phyloP scores from a whole-genome alignment of 2,888 invertebrate species.

The Philhelius pedissequus region DNA sequence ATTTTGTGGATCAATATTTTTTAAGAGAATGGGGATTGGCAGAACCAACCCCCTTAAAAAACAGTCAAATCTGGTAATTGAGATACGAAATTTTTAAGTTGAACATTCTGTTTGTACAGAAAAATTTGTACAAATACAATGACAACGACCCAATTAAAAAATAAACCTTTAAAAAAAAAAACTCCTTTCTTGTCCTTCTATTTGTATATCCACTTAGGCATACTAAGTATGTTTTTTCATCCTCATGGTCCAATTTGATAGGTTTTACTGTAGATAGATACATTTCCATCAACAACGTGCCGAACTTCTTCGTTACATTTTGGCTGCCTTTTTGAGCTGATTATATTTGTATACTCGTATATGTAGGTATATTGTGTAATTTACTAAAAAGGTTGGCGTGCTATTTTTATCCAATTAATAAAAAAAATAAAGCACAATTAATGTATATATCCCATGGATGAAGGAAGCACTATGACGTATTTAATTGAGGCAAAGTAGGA shows the following conservation, averaged over 20 bases:
- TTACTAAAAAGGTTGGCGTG: constrained; percentile 17
- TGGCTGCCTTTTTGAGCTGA: background rate
- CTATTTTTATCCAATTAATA: constrained; percentile 50
- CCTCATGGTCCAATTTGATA: background rate
- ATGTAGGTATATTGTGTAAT: too few species aligned
- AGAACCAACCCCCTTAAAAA: background rate
- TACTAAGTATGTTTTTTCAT: background rate
- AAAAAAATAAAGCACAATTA: background rate
- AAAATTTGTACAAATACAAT: too few species aligned
- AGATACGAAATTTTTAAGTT: background rate
- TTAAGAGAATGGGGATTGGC: background rate
- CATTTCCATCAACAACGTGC: constrained; percentile 29
- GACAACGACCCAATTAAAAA: too few species aligned
- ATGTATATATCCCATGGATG: too few species aligned
- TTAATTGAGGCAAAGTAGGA: too few species aligned
- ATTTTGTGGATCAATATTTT: constrained; percentile 43
- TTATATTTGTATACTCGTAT: too few species aligned
- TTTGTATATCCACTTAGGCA: too few species aligned
- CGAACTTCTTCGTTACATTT: background rate
- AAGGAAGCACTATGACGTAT: too few species aligned
- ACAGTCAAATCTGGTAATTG: background rate
- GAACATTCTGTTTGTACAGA: too few species aligned
- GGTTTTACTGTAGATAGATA: background rate
- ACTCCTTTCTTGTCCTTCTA: too few species aligned
- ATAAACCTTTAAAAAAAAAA: too few species aligned